Conservation (phyloP, 2,888 invertebrate species). For the Mallateleia sp. region DNA sequence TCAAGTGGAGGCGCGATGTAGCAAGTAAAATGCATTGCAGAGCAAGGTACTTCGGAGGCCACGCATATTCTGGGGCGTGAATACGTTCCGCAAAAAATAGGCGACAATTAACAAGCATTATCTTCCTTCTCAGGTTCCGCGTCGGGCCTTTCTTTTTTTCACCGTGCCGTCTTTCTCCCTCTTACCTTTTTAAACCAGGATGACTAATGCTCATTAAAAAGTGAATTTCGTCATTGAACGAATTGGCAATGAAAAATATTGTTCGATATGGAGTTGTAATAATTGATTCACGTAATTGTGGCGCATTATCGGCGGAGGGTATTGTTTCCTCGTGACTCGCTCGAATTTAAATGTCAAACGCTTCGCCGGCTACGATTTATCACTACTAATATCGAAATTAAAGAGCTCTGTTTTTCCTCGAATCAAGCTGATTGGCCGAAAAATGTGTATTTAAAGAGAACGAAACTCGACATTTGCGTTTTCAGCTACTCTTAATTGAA, state of each 20-base stretch:
- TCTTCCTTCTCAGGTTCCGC: slow-evolving; percentile 55
- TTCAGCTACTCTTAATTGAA: background rate
- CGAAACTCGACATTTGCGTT: background rate
- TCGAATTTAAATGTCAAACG: slow-evolving; percentile 16
- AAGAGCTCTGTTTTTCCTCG: slow-evolving; percentile 3
- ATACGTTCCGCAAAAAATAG: slow-evolving; percentile 61
- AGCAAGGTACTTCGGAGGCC: slow-evolving; percentile 58
- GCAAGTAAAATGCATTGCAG: slow-evolving; percentile 66
- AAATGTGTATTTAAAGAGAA: background rate
- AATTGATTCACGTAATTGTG: slow-evolving; percentile 64
- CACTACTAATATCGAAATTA: background rate
- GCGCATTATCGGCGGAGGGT: slow-evolving; percentile 13
- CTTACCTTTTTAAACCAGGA: slow-evolving; percentile 37
- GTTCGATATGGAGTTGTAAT: slow-evolving; percentile 19
- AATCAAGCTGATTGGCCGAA: background rate
- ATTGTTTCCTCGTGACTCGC: slow-evolving; percentile 3
- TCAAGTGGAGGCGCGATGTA: slow-evolving; percentile 26
- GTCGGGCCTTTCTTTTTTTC: slow-evolving; percentile 14
- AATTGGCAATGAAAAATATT: slow-evolving; percentile 41
- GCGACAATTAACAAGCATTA: slow-evolving; percentile 65
- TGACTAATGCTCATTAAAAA: slow-evolving; percentile 61
- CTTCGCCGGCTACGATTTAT: background rate
- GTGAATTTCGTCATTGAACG: slow-evolving; percentile 46
- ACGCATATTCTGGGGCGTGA: slow-evolving; percentile 60
- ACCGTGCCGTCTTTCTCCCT: slow-evolving; percentile 5